A percentile compares a stretch with the other conserved stretches of the same genome.
These are phyloP conservation scores for Misgurnus anguillicaudatus DNA, from an alignment of 2,113 vertebrate species.

Conservation along the genomic window DNA sequence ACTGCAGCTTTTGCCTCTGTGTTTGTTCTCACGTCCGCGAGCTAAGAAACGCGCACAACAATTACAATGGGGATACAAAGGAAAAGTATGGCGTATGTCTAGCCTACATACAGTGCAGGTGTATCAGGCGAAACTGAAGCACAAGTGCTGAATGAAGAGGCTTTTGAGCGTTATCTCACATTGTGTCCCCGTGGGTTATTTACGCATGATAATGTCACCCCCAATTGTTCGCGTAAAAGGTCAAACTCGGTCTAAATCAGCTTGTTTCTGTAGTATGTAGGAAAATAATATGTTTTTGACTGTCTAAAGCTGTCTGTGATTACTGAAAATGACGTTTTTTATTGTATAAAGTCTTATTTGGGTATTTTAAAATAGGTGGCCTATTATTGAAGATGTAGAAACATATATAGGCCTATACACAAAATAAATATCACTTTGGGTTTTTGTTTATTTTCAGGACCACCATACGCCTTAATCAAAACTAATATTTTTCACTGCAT, in stretches of 20 bases:
- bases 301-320: not conserved
- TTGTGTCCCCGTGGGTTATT: slow-evolving; percentile 20
- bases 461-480: too few species aligned
- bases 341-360: too few species aligned
- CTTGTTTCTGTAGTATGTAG: not conserved
- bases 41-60: slow-evolving; percentile 6
- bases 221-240: slow-evolving; percentile 9
- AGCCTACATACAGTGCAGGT: not conserved
- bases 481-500: too few species aligned
- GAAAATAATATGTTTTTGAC: not conserved
- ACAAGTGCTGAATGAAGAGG: slow-evolving; percentile 22
- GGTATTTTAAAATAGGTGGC: too few species aligned
- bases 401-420: too few species aligned
- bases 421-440: too few species aligned
- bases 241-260: not conserved
- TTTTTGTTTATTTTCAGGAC: too few species aligned
- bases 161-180: slow-evolving; percentile 9
- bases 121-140: not conserved
- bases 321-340: not conserved
- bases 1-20: not conserved
- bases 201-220: slow-evolving; percentile 12
- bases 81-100: not conserved
- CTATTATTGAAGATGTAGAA: too few species aligned
- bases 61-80: not conserved
- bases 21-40: slow-evolving; percentile 24